Evolutionary conservation across 1,140 invertebrate species (phyloP).

Genomic region (Oscheius sp.): DNA sequence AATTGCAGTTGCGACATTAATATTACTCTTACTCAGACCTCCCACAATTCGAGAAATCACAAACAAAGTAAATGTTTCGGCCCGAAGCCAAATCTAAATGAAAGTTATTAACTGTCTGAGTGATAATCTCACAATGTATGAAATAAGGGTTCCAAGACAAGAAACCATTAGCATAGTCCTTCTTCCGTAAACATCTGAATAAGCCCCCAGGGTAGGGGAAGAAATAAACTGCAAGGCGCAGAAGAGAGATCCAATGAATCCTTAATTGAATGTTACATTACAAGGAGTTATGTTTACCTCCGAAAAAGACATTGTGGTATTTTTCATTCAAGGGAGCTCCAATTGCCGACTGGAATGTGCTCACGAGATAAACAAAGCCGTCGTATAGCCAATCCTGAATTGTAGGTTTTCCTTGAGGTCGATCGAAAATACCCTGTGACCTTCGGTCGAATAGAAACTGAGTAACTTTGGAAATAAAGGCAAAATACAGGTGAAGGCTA

Average conservation of each 20-base stretch:
- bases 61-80: conserved; percentile 83
- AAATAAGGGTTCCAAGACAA: conserved; percentile 69
- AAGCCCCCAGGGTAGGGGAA: conserved; percentile 85
- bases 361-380: conserved; percentile 36
- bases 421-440: conserved; percentile 18
- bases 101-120: conserved; percentile 65
- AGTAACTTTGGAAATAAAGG: conserved; percentile 57
- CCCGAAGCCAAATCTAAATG: conserved; percentile 83
- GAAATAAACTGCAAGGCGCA: conserved; percentile 92
- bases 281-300: conserved; percentile 36
- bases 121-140: conserved; percentile 62
- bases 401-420: neutral
- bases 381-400: conserved; percentile 53
- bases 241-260: conserved; percentile 91
- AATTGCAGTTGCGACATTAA: conserved; percentile 89
- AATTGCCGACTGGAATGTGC: conserved; percentile 49
- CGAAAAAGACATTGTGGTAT: conserved; percentile 58
- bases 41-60: conserved; percentile 86
- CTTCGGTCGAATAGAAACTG: conserved; percentile 46
- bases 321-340: conserved; percentile 44
- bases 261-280: conserved; percentile 58
- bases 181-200: conserved; percentile 92
- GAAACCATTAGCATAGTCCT: conserved; percentile 80
- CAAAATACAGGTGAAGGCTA: conserved; percentile 58
- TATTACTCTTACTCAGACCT: conserved; percentile 92